Evolutionary conservation across 2,113 vertebrate genomes (phyloP).

Genomic region (Rana temporaria): DNA sequence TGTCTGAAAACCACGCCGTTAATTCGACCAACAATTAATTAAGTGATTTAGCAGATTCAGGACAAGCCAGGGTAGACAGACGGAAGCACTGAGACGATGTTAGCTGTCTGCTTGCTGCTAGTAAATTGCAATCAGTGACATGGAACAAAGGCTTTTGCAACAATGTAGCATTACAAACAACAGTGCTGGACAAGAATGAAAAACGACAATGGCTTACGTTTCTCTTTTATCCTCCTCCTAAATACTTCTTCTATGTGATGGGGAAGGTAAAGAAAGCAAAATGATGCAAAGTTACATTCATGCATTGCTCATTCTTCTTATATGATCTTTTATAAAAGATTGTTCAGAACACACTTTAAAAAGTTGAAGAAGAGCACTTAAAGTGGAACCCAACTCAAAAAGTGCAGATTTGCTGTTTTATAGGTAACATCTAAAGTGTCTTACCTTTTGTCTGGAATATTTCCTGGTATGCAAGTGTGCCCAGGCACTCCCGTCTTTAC

Average conservation of each 20-base stretch:
- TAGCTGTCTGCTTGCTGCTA: constrained; percentile 24
- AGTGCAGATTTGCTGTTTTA: too few species aligned
- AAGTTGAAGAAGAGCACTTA: neutral
- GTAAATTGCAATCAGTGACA: constrained; percentile 5
- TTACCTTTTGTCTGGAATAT: too few species aligned
- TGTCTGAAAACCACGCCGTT: neutral
- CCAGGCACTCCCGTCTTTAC: too few species aligned
- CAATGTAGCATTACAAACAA: neutral
- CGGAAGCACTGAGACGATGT: constrained; percentile 16
- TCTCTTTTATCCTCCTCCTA: constrained; percentile 85
- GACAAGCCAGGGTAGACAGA: neutral
- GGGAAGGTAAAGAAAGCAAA: constrained; percentile 67
- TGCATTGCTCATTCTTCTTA: neutral
- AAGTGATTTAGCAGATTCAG: neutral
- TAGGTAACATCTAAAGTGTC: too few species aligned
- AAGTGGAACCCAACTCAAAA: too few species aligned
- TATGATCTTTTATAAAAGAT: too few species aligned
- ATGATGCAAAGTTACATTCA: constrained; percentile 31
- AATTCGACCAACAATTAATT: neutral
- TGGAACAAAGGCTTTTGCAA: constrained; percentile 9
- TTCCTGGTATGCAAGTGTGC: too few species aligned
- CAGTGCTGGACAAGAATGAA: neutral
- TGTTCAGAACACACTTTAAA: neutral
- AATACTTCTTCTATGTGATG: constrained; percentile 80
- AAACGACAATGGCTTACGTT: constrained; percentile 74